Evolutionary conservation across 2,113 vertebrate genomes (phyloP), one percentile per base, ranked within the genome.

Genomic region (Gallinago jamesoni): DNA sequence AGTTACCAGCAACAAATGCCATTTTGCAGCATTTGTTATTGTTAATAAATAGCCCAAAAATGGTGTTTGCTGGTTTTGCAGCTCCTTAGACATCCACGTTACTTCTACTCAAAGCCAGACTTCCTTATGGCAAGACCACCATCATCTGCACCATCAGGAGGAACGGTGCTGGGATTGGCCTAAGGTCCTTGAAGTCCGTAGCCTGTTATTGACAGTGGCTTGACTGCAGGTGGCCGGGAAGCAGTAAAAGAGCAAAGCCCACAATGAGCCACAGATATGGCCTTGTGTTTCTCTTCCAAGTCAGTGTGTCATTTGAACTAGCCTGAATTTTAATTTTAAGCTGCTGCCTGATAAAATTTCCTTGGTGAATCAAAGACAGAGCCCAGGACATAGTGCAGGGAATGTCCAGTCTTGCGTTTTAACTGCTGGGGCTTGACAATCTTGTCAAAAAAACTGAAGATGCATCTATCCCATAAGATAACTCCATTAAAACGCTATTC

Each of bases 261-360:
- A 35, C 41, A 47, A 12, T 20, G 20, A 93, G 67, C 28, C 41
- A 50, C 45, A 33, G 12, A 43, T 89, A 55, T 1, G 9, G 30
- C 14, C 27, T 67, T 55, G 18, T 3, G 3, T 75, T 92, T 93
- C 28, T 53, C 15, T 60, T 92, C 64, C 21, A 8, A 8, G 4
- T 18, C 8, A 2, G 1, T 9, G 15, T 33, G 22, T 21, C 11
- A 30, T 52, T 37, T 84, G 47, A 87, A 63, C 1, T 7, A 90
- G 47, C n/a, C n/a, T 35, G 23, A 77, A 67, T 75, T 87, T 90
- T 84, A 56, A 59, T 92, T 96, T 81, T 56, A 70, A 81, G 18
- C 18, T 72, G 16, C 35, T 89, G 39, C 60, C 64, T 84, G 12
- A 18, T 74, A 21, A 64, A 90, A 75, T 2, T 81, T 43, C 14